Evolutionary conservation across 2,797 vertebrate species (phyloP).

Genomic region (Simalia tracyae): DNA sequence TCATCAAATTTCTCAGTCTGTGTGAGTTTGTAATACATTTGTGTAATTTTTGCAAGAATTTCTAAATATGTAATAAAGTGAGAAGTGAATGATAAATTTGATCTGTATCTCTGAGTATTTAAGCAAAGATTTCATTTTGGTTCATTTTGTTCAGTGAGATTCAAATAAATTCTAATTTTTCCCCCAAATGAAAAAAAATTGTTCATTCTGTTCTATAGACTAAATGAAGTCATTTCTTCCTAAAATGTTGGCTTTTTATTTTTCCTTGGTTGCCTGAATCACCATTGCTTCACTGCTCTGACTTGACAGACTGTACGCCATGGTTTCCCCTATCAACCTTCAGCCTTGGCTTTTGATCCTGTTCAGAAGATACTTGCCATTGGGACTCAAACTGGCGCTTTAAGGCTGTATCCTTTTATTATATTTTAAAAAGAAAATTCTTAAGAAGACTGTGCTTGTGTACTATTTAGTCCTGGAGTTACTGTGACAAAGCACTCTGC

Average conservation of each 20-base stretch:
- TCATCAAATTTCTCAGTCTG: slow-evolving; percentile 45
- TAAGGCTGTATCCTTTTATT: slow-evolving; percentile 97
- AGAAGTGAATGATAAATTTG: slow-evolving; percentile 9
- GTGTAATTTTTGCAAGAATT: slow-evolving; percentile 32
- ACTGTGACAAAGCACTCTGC: slow-evolving; percentile 31
- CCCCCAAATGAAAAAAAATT: not conserved
- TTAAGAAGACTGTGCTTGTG: not conserved
- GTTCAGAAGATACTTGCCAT: slow-evolving; percentile 98
- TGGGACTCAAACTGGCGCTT: slow-evolving; percentile 92
- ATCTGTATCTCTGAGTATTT: slow-evolving; percentile 23
- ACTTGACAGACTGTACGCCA: slow-evolving; percentile 90
- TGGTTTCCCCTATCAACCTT: slow-evolving; percentile 98
- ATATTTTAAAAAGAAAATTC: slow-evolving; percentile 40
- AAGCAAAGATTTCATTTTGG: slow-evolving; percentile 33
- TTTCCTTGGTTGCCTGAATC: slow-evolving; percentile 49
- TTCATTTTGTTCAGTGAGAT: slow-evolving; percentile 17
- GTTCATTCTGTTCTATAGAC: slow-evolving; percentile 13
- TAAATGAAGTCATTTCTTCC: slow-evolving; percentile 27
- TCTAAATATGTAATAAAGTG: slow-evolving; percentile 11
- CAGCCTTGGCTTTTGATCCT: slow-evolving; percentile 96
- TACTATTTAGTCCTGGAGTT: slow-evolving; percentile 32
- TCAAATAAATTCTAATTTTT: slow-evolving; percentile 27
- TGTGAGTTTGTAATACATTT: slow-evolving; percentile 28
- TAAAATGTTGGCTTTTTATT: slow-evolving; percentile 54
- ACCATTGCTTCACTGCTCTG: slow-evolving; percentile 54